Evolutionary conservation across 2,888 invertebrate species (phyloP).

Genomic region (Pyrrhosoma nymphula): DNA sequence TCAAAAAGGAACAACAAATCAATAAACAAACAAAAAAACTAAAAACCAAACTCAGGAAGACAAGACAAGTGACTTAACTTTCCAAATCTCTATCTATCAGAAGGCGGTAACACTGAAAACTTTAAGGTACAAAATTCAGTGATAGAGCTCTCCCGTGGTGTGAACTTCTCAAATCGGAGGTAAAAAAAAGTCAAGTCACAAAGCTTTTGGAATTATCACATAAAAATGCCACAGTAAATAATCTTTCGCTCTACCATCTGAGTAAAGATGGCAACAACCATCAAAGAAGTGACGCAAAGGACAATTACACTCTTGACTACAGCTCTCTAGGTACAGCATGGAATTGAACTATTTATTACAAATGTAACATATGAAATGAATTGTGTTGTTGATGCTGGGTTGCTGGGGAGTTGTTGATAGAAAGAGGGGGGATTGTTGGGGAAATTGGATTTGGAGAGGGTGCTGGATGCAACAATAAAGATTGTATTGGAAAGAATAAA

Average conservation of each 20-base stretch:
- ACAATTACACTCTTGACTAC: neutral
- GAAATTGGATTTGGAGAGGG: no score
- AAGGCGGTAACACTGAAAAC: constrained; percentile 58
- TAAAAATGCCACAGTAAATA: neutral
- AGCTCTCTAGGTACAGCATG: neutral
- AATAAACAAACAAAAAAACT: constrained; percentile 40
- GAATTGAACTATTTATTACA: constrained; percentile 7
- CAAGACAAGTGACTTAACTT: constrained; percentile 52
- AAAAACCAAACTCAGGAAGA: constrained; percentile 34
- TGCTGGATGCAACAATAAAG: no score
- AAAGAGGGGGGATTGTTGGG: no score
- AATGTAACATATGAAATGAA: no score
- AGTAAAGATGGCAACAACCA: neutral
- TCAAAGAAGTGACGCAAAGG: neutral
- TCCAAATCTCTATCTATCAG: constrained; percentile 57
- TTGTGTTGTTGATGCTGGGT: no score
- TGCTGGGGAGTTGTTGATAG: no score
- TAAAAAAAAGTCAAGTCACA: neutral
- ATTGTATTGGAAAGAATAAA: no score
- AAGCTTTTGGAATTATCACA: neutral
- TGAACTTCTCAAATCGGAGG: neutral
- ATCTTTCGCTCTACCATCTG: constrained; percentile 7
- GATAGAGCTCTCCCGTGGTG: neutral
- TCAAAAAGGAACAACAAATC: constrained; percentile 43
- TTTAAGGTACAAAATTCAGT: constrained; percentile 57